These are phyloP conservation scores for Trypoxylus dichotomus DNA, from an alignment of 1,140 invertebrate genomes.

Conservation along the genomic window DNA sequence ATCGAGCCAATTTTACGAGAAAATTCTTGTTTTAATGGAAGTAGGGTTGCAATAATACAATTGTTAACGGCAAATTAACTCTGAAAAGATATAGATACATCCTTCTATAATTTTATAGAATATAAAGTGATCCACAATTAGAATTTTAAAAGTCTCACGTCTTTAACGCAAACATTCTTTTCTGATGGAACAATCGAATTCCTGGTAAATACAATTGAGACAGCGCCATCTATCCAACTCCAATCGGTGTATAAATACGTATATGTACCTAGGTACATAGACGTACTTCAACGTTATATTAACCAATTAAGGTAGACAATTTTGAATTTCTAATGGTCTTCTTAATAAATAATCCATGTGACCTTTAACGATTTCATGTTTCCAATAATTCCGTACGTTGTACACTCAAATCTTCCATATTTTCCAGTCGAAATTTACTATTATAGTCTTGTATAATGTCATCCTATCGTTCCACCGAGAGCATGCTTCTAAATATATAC, in stretches of 20 bases:
- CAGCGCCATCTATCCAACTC: neutral
- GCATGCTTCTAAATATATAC: neutral
- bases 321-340: neutral
- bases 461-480: neutral
- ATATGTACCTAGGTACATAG: neutral
- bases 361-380: neutral
- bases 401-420: neutral
- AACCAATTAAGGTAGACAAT: neutral
- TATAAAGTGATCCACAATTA: neutral
- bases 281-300: neutral
- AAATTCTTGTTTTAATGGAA: no score
- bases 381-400: neutral
- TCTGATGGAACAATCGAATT: neutral
- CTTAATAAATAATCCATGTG: neutral
- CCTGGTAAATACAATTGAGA: neutral
- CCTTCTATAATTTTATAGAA: no score
- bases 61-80: no score
- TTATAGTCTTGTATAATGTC: slow-evolving; percentile 20
- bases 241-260: no score
- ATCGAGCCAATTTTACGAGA: no score
- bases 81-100: no score
- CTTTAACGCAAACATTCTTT: no score
- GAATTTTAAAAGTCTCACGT: neutral
- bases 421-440: slow-evolving; percentile 12
- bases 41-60: no score